Percentiles rank a stretch among this genome's conserved stretches.
phyloP scores from a whole-genome alignment of 2,797 vertebrate species.

The Dicrostonyx torquatus region DNA sequence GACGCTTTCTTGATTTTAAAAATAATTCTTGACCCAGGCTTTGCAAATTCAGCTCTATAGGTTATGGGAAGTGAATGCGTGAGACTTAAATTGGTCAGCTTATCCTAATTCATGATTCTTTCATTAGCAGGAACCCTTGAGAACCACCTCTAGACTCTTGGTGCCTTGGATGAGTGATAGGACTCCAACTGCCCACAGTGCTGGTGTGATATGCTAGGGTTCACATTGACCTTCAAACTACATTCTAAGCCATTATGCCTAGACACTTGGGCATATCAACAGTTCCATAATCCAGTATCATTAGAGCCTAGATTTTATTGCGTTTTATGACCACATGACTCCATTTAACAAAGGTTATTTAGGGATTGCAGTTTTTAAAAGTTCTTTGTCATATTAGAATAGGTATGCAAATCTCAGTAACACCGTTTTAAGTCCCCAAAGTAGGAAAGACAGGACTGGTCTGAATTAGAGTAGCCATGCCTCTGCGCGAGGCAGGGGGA shows the following conservation, averaged over 20 bases:
- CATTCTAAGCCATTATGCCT: background rate
- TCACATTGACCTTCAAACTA: conserved; percentile 38
- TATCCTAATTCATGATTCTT: conserved; percentile 45
- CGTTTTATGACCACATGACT: conserved; percentile 10
- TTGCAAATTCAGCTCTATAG: conserved; percentile 9
- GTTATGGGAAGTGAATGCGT: conserved; percentile 38
- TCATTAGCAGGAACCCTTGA: background rate
- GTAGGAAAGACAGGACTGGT: background rate
- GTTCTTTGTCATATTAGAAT: background rate
- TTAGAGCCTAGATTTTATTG: background rate
- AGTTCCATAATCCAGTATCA: conserved; percentile 27
- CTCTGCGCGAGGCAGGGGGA: background rate
- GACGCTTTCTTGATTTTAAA: conserved; percentile 23
- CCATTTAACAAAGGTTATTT: conserved; percentile 54
- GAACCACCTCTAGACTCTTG: conserved; percentile 36
- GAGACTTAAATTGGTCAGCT: conserved; percentile 61
- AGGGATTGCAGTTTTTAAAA: conserved; percentile 47
- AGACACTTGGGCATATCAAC: conserved; percentile 2
- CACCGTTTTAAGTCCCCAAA: background rate
- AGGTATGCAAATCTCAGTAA: conserved; percentile 43
- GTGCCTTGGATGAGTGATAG: conserved; percentile 30
- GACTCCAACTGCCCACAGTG: background rate
- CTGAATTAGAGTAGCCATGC: background rate
- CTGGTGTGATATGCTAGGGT: background rate
- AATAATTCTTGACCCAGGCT: conserved; percentile 47